phyloP scores from a whole-genome alignment of 1,140 invertebrate genomes.

The Lasioglossum albipes region DNA sequence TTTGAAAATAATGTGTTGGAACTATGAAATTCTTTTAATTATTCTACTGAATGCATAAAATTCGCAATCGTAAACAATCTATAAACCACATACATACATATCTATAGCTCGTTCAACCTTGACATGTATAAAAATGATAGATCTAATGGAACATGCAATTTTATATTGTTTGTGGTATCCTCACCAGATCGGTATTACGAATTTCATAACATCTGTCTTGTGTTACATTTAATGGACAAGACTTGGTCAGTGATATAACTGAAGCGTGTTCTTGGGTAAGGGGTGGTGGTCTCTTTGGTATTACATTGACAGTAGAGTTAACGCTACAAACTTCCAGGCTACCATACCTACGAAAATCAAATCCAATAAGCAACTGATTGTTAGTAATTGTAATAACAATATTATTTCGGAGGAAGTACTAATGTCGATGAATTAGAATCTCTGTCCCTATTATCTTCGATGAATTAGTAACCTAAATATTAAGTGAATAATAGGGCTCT shows the following conservation, averaged over 20 bases:
- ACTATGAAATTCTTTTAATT: no score
- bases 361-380: not conserved
- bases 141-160: conserved; percentile 12
- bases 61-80: no score
- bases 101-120: conserved; percentile 9
- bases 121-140: not conserved
- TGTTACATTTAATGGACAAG: conserved; percentile 34
- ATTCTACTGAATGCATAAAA: no score
- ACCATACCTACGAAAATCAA: conserved; percentile 54
- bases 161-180: conserved; percentile 32
- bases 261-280: conserved; percentile 36
- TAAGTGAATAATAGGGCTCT: no score
- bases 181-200: conserved; percentile 61
- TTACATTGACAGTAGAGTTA: conserved; percentile 48
- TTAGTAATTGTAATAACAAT: not conserved
- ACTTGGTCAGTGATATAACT: conserved; percentile 21
- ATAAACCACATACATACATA: not conserved
- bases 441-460: no score
- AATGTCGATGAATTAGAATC: not conserved
- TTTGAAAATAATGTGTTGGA: no score
- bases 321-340: conserved; percentile 52
- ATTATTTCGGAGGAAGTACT: not conserved
- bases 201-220: conserved; percentile 62
- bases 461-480: no score
- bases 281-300: conserved; percentile 57